A percentile compares a stretch with the other conserved stretches of the same genome.
Evolutionary conservation across 2,888 invertebrate species (phyloP).

Genomic region (Muscina levida): DNA sequence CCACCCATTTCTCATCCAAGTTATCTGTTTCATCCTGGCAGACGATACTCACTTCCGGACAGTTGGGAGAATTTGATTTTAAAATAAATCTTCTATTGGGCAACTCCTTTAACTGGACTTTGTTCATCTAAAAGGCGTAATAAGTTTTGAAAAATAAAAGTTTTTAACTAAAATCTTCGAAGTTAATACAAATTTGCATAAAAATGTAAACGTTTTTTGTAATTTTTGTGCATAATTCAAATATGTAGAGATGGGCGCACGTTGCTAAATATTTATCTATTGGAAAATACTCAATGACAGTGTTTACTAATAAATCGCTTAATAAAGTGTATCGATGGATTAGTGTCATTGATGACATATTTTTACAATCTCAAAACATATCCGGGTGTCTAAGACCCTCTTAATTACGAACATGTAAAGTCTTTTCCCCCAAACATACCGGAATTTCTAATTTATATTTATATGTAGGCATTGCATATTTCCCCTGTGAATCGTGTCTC

Average conservation of each 20-base stretch:
- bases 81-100: constrained; percentile 31
- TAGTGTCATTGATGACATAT: too few species aligned
- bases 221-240: too few species aligned
- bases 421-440: constrained; percentile 35
- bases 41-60: constrained; percentile 4
- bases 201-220: constrained; percentile 1
- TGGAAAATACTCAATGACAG: too few species aligned
- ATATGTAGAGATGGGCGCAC: too few species aligned
- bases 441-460: constrained; percentile 46
- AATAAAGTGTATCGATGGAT: too few species aligned
- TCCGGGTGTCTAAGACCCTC: too few species aligned
- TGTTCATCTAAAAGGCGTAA: constrained; percentile 46
- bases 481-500: constrained; percentile 21
- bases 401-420: too few species aligned
- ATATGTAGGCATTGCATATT: constrained; percentile 31
- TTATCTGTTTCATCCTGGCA: constrained; percentile 25
- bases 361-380: too few species aligned
- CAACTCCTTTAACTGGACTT: constrained; percentile 38
- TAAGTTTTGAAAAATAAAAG: neutral
- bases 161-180: too few species aligned
- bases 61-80: constrained; percentile 36
- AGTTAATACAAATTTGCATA: neutral
- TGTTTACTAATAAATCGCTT: too few species aligned
- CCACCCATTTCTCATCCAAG: constrained; percentile 31
- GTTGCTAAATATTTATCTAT: too few species aligned